Conservation (phyloP, 1,140 invertebrate genomes). For the Colletes gigas region DNA sequence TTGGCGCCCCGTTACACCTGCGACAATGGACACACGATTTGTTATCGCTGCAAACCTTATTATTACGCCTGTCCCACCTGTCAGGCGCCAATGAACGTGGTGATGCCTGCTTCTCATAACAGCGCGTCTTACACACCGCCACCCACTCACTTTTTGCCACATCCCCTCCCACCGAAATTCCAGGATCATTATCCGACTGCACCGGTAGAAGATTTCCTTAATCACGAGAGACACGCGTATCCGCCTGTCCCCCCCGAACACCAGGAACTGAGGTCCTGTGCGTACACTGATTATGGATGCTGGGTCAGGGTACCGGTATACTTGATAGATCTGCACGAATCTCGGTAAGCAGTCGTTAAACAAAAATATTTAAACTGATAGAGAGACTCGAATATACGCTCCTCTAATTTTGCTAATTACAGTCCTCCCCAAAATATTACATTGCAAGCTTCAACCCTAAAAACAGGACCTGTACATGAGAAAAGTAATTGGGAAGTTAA, state of each 20-base stretch:
- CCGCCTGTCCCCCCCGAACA: slow-evolving; percentile 43
- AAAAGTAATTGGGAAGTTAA: no score
- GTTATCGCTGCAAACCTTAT: slow-evolving; percentile 74
- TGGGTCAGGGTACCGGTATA: slow-evolving; percentile 68
- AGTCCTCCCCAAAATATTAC: no score
- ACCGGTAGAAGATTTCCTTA: slow-evolving; percentile 61
- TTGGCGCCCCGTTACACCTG: slow-evolving; percentile 65
- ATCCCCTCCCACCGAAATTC: slow-evolving; percentile 47
- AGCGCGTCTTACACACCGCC: slow-evolving; percentile 32
- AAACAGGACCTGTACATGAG: no score
- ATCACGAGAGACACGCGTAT: slow-evolving; percentile 55
- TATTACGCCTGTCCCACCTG: slow-evolving; percentile 73
- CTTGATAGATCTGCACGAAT: slow-evolving; percentile 70
- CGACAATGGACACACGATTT: slow-evolving; percentile 67
- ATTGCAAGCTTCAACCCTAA: no score
- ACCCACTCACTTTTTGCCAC: slow-evolving; percentile 57
- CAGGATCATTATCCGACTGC: slow-evolving; percentile 55
- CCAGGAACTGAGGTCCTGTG: slow-evolving; percentile 62
- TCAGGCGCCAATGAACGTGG: slow-evolving; percentile 50
- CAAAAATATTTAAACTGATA: neutral
- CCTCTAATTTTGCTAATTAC: no score
- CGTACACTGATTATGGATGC: slow-evolving; percentile 72
- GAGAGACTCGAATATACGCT: no score
- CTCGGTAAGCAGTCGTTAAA: slow-evolving; percentile 58
- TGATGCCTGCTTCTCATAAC: slow-evolving; percentile 38